Evolutionary conservation across 2,888 invertebrate genomes (phyloP).

Genomic region (Drosophila subsilvestris): DNA sequence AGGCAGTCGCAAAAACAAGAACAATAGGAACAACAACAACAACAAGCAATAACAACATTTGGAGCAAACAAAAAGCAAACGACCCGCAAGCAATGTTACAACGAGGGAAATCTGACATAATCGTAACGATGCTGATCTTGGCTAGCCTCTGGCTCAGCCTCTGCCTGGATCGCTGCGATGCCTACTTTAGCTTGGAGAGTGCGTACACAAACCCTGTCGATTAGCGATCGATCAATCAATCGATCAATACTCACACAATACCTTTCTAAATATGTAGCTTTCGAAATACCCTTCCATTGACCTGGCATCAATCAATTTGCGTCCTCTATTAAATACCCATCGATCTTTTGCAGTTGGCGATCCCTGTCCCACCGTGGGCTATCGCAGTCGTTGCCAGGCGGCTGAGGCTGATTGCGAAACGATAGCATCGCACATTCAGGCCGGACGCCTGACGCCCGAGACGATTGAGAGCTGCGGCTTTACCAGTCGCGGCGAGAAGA

Average conservation of each 20-base stretch:
- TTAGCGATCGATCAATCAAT: too few relatives aligned
- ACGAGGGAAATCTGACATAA: constrained; percentile 11
- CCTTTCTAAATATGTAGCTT: too few relatives aligned
- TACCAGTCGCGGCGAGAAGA: constrained; percentile 56
- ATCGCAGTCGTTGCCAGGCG: constrained; percentile 59
- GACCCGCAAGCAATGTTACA: constrained; percentile 23
- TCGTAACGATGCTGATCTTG: constrained; percentile 31
- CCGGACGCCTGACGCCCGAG: constrained; percentile 21
- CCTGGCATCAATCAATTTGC: too few relatives aligned
- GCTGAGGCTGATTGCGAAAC: constrained; percentile 42
- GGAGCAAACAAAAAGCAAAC: not conserved
- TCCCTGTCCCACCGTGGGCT: constrained; percentile 56
- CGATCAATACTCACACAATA: too few relatives aligned
- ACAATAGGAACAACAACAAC: not conserved
- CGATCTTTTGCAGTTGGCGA: constrained; percentile 54
- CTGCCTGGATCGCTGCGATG: constrained; percentile 26
- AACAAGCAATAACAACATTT: not conserved
- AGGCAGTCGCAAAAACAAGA: not conserved
- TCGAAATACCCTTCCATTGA: too few relatives aligned
- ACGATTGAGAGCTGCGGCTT: constrained; percentile 52
- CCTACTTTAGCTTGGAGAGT: constrained; percentile 61
- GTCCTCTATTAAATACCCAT: not conserved
- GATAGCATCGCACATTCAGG: constrained; percentile 32
- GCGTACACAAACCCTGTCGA: constrained; percentile 27
- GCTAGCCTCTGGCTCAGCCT: constrained; percentile 4